Evolutionary conservation across 2,888 invertebrate species (phyloP).

Genomic region (Hermaeophaga mercurialis): DNA sequence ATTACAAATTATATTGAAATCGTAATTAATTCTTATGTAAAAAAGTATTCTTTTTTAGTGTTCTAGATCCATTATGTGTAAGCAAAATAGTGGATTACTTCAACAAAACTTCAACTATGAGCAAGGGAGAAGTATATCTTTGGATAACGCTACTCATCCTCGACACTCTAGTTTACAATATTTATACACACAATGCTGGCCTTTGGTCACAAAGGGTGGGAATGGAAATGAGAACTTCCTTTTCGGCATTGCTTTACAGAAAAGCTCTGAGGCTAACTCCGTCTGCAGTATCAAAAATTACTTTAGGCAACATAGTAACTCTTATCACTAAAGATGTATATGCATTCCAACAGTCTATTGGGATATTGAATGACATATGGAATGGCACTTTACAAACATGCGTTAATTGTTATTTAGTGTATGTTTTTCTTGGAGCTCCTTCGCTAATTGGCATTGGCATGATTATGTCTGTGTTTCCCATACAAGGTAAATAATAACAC

Average conservation of each 20-base stretch:
- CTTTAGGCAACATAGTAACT: conserved; percentile 76
- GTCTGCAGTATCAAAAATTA: conserved; percentile 72
- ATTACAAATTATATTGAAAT: no score
- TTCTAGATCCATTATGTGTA: conserved; percentile 44
- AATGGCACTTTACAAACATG: conserved; percentile 84
- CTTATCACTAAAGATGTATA: conserved; percentile 91
- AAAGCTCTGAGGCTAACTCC: conserved; percentile 60
- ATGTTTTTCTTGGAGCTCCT: conserved; percentile 60
- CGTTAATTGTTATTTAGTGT: conserved; percentile 80
- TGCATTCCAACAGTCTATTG: conserved; percentile 83
- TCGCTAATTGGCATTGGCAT: conserved; percentile 62
- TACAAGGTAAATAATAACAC: conserved; percentile 60
- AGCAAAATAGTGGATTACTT: conserved; percentile 47
- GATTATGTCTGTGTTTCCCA: conserved; percentile 56
- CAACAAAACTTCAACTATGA: conserved; percentile 31
- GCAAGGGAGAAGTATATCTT: conserved; percentile 64
- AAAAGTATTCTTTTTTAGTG: conserved; percentile 40
- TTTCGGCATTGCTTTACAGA: conserved; percentile 81
- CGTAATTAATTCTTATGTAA: no score
- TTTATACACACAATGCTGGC: conserved; percentile 77
- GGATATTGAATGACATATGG: conserved; percentile 91
- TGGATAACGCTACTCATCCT: conserved; percentile 74
- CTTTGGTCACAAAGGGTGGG: conserved; percentile 80
- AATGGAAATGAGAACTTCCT: conserved; percentile 81
- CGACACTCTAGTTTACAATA: conserved; percentile 71